Conservation (phyloP, 1,140 invertebrate genomes). For the Drosophila miranda region DNA sequence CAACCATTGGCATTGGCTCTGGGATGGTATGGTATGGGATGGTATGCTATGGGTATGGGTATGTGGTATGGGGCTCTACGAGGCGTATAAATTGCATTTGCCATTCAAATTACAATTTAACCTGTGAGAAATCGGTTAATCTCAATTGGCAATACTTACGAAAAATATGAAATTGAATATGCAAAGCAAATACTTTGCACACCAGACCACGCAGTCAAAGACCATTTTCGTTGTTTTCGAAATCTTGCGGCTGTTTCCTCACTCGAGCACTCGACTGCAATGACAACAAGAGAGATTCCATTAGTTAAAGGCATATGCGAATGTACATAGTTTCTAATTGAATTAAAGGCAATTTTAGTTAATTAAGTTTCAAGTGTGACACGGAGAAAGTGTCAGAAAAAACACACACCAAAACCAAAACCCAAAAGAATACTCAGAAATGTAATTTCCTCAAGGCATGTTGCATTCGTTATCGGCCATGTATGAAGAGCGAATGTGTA, state of each 20-base stretch:
- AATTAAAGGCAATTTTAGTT: slow-evolving; percentile 43
- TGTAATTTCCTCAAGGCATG: slow-evolving; percentile 34
- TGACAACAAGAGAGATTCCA: slow-evolving; percentile 31
- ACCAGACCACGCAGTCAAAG: slow-evolving; percentile 84
- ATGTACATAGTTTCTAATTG: slow-evolving; percentile 39
- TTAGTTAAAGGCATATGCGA: background rate
- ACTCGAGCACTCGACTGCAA: slow-evolving; percentile 50
- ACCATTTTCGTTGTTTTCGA: slow-evolving; percentile 82
- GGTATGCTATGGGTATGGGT: background rate
- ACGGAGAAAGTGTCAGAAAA: slow-evolving; percentile 57
- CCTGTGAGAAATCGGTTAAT: background rate
- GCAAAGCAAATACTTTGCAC: slow-evolving; percentile 89
- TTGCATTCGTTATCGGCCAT: slow-evolving; percentile 52
- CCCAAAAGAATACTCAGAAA: slow-evolving; percentile 27
- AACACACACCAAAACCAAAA: slow-evolving; percentile 19
- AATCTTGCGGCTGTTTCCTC: slow-evolving; percentile 70
- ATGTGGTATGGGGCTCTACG: slow-evolving; percentile 1
- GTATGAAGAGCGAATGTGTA: slow-evolving; percentile 3
- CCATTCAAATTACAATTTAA: slow-evolving; percentile 10
- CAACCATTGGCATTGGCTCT: slow-evolving; percentile 32
- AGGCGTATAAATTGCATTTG: slow-evolving; percentile 12
- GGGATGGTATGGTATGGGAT: slow-evolving; percentile 6
- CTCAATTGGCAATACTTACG: slow-evolving; percentile 84
- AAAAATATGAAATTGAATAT: slow-evolving; percentile 90
- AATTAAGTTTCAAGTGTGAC: slow-evolving; percentile 60